Percentiles rank a stretch among this genome's conserved stretches.
These are phyloP conservation scores for Caenorhabditis afra DNA, from an alignment of 2,888 invertebrate genomes.

Conservation along the genomic window DNA sequence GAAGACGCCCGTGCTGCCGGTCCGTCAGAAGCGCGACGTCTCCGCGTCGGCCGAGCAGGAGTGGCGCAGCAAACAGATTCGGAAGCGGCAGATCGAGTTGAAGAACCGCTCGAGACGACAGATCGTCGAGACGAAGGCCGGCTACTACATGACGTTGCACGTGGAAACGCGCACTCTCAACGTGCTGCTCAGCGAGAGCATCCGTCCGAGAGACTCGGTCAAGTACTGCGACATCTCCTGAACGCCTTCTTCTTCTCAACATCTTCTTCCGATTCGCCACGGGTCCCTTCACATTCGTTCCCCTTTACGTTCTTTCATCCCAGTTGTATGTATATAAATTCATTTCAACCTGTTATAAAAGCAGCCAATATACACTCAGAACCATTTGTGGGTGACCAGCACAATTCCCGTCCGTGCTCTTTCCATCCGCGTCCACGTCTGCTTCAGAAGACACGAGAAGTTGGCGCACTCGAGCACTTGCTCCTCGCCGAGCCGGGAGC, in stretches of 20 bases:
- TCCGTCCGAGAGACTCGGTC: slow-evolving; percentile 72
- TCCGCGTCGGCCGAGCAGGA: slow-evolving; percentile 31
- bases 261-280: slow-evolving; percentile 5
- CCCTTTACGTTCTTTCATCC: slow-evolving; percentile 19
- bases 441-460: slow-evolving; percentile 49
- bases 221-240: slow-evolving; percentile 76
- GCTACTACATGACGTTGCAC: slow-evolving; percentile 73
- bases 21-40: slow-evolving; percentile 47
- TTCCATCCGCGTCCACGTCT: slow-evolving; percentile 40
- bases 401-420: slow-evolving; percentile 17
- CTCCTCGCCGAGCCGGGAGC: slow-evolving; percentile 6
- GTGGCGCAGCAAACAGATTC: slow-evolving; percentile 49
- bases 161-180: slow-evolving; percentile 76
- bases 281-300: neutral
- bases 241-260: slow-evolving; percentile 4
- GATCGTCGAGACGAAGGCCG: slow-evolving; percentile 67
- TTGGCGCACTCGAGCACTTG: slow-evolving; percentile 49
- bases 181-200: slow-evolving; percentile 75
- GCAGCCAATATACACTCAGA: neutral
- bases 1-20: slow-evolving; percentile 47
- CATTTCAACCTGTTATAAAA: slow-evolving; percentile 3
- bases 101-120: slow-evolving; percentile 59
- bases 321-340: slow-evolving; percentile 50
- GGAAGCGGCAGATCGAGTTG: slow-evolving; percentile 60
- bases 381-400: slow-evolving; percentile 16